Percentiles rank a stretch among this genome's conserved stretches.
phyloP scores from a whole-genome alignment of 2,113 vertebrate genomes.

The Balaenoptera acutorostrata region DNA sequence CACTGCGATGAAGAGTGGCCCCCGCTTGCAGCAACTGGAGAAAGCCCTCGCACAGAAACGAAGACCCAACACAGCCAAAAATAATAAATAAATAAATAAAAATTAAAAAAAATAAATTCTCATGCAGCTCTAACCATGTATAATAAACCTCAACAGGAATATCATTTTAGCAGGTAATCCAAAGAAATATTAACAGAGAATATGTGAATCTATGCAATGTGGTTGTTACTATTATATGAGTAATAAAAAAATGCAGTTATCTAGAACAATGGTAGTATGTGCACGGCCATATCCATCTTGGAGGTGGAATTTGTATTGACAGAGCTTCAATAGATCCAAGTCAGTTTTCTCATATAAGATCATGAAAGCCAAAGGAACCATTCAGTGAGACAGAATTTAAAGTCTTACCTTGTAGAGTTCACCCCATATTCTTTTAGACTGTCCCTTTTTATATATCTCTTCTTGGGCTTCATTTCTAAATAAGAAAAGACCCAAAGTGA shows the following conservation, averaged over 20 bases:
- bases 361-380: not conserved
- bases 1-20: no score
- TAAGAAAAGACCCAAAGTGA: conserved; percentile 59
- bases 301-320: not conserved
- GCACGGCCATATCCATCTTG: not conserved
- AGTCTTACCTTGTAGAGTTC: conserved; percentile 95
- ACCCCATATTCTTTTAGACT: conserved; percentile 98
- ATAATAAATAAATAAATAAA: no score
- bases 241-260: not conserved
- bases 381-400: not conserved
- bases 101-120: not conserved
- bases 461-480: conserved; percentile 91
- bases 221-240: not conserved
- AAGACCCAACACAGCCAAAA: no score
- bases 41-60: no score
- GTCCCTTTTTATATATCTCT: conserved; percentile 97
- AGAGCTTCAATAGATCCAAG: not conserved
- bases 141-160: not conserved
- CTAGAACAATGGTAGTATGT: not conserved
- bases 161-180: not conserved
- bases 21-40: no score
- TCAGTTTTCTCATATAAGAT: not conserved
- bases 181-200: not conserved
- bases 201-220: not conserved
- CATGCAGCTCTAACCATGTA: not conserved